Percentiles rank a stretch among this genome's conserved stretches.
These are phyloP conservation scores for Megaustenia siamemsis DNA, from an alignment of 2,888 invertebrate genomes.

Conservation along the genomic window DNA sequence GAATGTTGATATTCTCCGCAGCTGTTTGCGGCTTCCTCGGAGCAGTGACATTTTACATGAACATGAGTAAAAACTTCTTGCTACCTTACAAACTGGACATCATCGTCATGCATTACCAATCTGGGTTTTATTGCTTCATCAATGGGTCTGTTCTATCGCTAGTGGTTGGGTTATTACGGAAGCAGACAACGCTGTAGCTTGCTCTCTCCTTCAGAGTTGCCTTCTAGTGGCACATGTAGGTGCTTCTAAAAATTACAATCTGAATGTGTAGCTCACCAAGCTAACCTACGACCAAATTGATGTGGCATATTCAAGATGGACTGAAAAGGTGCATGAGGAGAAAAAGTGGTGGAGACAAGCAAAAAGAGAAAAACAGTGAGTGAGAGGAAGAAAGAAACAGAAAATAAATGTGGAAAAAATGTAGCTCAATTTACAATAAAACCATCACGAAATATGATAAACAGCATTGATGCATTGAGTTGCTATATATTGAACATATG, in stretches of 20 bases:
- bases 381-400: background rate
- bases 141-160: background rate
- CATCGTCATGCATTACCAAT: background rate
- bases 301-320: no score
- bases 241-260: no score
- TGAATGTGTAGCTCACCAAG: no score
- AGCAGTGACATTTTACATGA: background rate
- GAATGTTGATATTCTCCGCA: background rate
- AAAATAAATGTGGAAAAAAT: background rate
- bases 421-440: no score
- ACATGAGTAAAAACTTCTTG: conserved; percentile 7
- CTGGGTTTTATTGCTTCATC: background rate
- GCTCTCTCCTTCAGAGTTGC: no score
- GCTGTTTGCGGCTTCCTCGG: background rate
- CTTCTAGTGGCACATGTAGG: no score
- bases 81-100: background rate
- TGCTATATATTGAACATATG: no score
- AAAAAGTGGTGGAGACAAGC: background rate
- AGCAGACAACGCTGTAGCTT: background rate
- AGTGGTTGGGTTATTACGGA: background rate
- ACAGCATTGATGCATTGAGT: no score
- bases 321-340: background rate
- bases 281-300: no score
- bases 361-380: background rate
- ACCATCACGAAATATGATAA: no score